phyloP scores from a whole-genome alignment of 2,797 vertebrate genomes.

The Rhincodon typus region DNA sequence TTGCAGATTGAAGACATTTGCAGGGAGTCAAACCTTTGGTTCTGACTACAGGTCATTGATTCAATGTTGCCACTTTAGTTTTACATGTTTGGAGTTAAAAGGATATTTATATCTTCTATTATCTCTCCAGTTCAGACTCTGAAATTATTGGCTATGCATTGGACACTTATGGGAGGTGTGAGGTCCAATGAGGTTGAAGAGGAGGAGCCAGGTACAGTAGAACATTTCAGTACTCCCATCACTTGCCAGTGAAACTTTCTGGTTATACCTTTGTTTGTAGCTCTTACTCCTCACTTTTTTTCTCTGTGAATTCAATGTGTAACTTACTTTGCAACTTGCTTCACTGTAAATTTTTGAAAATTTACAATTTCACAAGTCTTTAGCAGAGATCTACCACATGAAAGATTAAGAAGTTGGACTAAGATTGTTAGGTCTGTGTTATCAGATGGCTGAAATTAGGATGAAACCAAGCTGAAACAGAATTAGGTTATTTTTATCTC shows the following conservation, averaged over 20 bases:
- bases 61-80: background rate
- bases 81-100: background rate
- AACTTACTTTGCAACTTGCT: background rate
- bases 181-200: conserved; percentile 96
- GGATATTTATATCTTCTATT: background rate
- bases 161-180: too few relatives aligned
- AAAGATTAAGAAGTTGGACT: background rate
- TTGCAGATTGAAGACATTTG: background rate
- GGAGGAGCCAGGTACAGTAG: conserved; percentile 75
- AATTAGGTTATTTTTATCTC: background rate
- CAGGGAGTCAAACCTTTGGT: background rate
- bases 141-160: conserved; percentile 98
- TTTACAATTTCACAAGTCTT: background rate
- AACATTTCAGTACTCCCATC: background rate
- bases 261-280: background rate
- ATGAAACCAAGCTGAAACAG: background rate
- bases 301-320: background rate
- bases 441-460: background rate
- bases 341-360: background rate
- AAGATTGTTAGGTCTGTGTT: background rate
- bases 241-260: background rate
- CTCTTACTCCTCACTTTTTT: too few relatives aligned
- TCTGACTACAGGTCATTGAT: background rate
- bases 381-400: background rate
- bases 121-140: conserved; percentile 79